Conservation (phyloP, 2,113 vertebrate genomes). For the Gymnogyps californianus region DNA sequence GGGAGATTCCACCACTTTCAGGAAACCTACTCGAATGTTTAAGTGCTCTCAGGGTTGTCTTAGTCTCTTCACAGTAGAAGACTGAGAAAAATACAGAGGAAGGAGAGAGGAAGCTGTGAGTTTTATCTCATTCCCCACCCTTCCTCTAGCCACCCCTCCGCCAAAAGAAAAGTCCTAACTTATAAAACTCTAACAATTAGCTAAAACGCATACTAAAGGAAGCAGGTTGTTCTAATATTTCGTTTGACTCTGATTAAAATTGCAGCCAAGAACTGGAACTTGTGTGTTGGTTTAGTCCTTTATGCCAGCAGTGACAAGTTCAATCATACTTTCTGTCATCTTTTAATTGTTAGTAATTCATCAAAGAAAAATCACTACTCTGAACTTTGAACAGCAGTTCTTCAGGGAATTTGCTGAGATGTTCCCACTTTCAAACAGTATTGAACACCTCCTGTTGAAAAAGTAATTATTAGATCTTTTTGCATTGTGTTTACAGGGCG, state of each 20-base stretch:
- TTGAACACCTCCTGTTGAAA: not conserved
- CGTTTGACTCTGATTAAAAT: not conserved
- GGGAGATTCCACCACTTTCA: not conserved
- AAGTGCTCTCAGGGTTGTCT: not conserved
- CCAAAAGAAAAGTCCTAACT: not conserved
- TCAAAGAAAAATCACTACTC: not conserved
- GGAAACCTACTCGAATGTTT: not conserved
- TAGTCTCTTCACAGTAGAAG: not conserved
- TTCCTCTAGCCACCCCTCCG: accelerated
- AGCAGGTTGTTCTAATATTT: not conserved
- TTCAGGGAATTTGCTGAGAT: not conserved
- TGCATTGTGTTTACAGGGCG: not conserved
- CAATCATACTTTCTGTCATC: not conserved
- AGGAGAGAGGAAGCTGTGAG: not conserved
- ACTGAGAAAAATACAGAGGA: not conserved
- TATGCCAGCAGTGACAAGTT: not conserved
- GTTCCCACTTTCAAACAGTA: not conserved
- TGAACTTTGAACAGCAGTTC: not conserved
- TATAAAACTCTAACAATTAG: not conserved
- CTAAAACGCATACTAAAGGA: not conserved
- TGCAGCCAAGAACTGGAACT: not conserved
- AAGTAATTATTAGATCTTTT: not conserved
- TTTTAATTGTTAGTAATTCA: not conserved
- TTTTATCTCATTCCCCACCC: not conserved
- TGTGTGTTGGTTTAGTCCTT: not conserved